A percentile compares a stretch with the other conserved stretches of the same genome.
Evolutionary conservation across 2,888 invertebrate genomes (phyloP).

Genomic region (Lissonota sp.): DNA sequence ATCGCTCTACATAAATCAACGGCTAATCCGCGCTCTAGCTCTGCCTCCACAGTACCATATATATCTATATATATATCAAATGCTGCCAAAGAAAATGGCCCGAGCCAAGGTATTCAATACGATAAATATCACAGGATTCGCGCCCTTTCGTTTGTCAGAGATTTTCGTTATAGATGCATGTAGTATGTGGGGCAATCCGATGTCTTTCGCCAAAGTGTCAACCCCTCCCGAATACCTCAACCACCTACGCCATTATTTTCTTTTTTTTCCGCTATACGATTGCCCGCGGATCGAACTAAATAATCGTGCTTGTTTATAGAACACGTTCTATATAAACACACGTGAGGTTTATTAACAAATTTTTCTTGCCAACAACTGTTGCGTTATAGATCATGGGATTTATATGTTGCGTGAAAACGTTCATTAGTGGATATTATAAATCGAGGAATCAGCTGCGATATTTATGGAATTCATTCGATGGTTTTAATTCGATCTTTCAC

Average conservation of each 20-base stretch:
- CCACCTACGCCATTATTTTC: constrained; percentile 32
- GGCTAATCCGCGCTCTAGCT: constrained; percentile 69
- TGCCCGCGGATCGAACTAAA: constrained; percentile 18
- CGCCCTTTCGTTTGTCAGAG: too few relatives aligned
- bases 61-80: constrained; percentile 3
- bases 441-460: not conserved
- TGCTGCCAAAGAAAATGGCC: too few relatives aligned
- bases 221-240: constrained; percentile 22
- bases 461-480: not conserved
- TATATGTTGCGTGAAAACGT: constrained; percentile 20
- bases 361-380: not conserved
- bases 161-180: too few relatives aligned
- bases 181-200: constrained; percentile 10
- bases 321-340: constrained; percentile 9
- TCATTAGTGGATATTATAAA: not conserved
- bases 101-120: too few relatives aligned
- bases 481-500: too few relatives aligned
- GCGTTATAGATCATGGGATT: constrained; percentile 29
- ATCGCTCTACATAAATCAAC: constrained; percentile 74
- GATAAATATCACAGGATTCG: too few relatives aligned
- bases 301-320: not conserved
- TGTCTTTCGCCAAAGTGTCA: constrained; percentile 52
- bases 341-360: constrained; percentile 17
- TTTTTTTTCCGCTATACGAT: constrained; percentile 30
- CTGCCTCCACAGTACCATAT: constrained; percentile 46